These are phyloP conservation scores for Chirona hameri DNA, from an alignment of 2,888 invertebrate species.

Conservation along the genomic window DNA sequence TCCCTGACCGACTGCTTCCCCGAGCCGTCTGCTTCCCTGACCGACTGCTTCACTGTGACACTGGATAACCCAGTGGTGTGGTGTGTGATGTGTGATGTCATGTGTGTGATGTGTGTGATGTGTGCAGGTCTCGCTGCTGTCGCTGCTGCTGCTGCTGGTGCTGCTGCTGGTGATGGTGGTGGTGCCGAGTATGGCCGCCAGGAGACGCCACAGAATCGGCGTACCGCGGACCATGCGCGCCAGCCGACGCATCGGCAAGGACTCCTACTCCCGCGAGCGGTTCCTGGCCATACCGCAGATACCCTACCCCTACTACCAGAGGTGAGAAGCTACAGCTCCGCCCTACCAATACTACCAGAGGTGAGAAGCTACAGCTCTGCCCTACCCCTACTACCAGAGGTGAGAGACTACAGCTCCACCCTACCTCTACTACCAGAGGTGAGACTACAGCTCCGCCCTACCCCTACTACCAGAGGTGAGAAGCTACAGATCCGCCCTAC, in stretches of 20 bases:
- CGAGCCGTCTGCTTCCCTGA: too few species aligned
- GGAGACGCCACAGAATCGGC: not conserved
- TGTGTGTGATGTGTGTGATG: too few species aligned
- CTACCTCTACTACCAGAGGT: too few species aligned
- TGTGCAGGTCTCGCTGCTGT: not conserved
- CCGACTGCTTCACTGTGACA: too few species aligned
- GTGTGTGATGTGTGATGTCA: too few species aligned
- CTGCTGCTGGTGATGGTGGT: not conserved
- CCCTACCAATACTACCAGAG: not conserved
- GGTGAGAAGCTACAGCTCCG: not conserved
- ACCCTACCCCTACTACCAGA: conserved; percentile 27
- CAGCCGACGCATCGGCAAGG: not conserved
- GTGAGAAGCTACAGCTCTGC: not conserved
- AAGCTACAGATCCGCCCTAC: too few species aligned
- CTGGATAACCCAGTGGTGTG: too few species aligned
- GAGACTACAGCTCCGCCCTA: too few species aligned
- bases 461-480: too few species aligned
- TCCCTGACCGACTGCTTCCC: too few species aligned
- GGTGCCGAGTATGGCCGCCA: not conserved
- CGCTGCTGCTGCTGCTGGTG: not conserved
- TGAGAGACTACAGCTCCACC: too few species aligned
- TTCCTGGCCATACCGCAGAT: conserved; percentile 8
- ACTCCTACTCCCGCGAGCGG: not conserved
- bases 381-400: not conserved
- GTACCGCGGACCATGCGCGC: not conserved